These are phyloP conservation scores for Eremobia ochroleuca DNA, from an alignment of 2,888 invertebrate genomes.

Conservation along the genomic window DNA sequence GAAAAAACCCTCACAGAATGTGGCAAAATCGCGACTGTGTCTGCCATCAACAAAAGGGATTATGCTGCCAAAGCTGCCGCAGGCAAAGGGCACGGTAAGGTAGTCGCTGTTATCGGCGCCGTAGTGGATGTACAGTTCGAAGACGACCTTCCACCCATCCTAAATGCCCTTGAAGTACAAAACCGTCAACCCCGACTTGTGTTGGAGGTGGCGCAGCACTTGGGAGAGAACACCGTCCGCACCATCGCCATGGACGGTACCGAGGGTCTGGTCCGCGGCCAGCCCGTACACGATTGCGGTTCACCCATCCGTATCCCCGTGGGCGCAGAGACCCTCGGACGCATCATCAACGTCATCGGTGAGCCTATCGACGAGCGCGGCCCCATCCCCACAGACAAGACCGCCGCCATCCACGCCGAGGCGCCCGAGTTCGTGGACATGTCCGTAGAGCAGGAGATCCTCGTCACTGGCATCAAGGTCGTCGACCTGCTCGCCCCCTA, in stretches of 20 bases:
- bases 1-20: slow-evolving; percentile 92
- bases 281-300: slow-evolving; percentile 95
- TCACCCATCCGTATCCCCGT: slow-evolving; percentile 98
- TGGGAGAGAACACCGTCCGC: slow-evolving; percentile 97
- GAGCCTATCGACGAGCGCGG: slow-evolving; percentile 97
- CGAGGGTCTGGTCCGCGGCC: slow-evolving; percentile 98
- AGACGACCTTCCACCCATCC: slow-evolving; percentile 97
- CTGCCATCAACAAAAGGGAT: slow-evolving; percentile 83
- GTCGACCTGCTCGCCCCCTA: slow-evolving; percentile 98
- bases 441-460: slow-evolving; percentile 97
- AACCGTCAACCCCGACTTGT: slow-evolving; percentile 95
- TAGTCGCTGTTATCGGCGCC: slow-evolving; percentile 99
- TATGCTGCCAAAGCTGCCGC: slow-evolving; percentile 84
- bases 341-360: slow-evolving; percentile 98
- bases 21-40: slow-evolving; percentile 88
- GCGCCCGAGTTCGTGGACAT: slow-evolving; percentile 98
- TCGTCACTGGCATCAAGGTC: slow-evolving; percentile 98
- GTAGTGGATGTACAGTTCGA: slow-evolving; percentile 99
- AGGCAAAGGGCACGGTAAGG: slow-evolving; percentile 90
- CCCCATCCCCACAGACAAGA: slow-evolving; percentile 95
- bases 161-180: slow-evolving; percentile 98
- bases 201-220: slow-evolving; percentile 97
- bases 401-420: slow-evolving; percentile 96
- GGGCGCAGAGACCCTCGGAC: slow-evolving; percentile 96
- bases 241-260: slow-evolving; percentile 99